Base-by-base conservation (phyloP, 2,113 vertebrate genomes). In the Pao palembangensis region DNA sequence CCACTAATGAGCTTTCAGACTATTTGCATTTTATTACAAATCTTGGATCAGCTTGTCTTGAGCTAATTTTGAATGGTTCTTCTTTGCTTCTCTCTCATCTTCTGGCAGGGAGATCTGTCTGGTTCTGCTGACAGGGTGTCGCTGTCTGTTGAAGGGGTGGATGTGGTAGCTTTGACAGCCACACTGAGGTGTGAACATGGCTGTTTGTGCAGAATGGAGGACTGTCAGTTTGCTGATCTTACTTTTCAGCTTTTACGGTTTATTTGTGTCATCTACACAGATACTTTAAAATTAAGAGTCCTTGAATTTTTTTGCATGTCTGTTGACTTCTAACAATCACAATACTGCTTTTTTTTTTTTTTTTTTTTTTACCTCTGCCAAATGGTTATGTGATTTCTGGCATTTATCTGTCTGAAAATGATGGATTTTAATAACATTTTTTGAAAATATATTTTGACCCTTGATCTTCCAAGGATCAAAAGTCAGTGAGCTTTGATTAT, bases 101-200 rank as follows among this genome's bases (percentile, higher is more conserved):
- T 71, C 54, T 82, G 77, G 69, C 73, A 75, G 71, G 31, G 55
- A 13, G 51, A 62, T 79, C 59, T 51, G 48, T 69, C 69, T 55
- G 46, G 69, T 69, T 47, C 67, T 47, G 70, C 55, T 71, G 58
- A 43, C 64, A 52, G 25, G 66, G 57, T 73, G 73, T 67, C 42
- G 19, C 70, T 65, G 67, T 75, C 41, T 69, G 59, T 66, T 18
- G 47, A 48, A 63, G 17, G 54, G 60, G 52, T 48, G 68, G 64
- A 58, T 75, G 61, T 78, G 72, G 62, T 71, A 69, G 66, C 66
- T 73, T 73, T 80, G 78, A 84, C 66, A 67, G 62, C 44, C 72
- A 84, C 58, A 64, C 79, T 71, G 73, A 82, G 76, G 83, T 88
- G 80, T 78, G 76, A 87, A 75, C 67, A 53, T 64, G 8, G 61